Evolutionary conservation across 2,113 vertebrate genomes (phyloP).

Genomic region (Xyliphius kryptos): DNA sequence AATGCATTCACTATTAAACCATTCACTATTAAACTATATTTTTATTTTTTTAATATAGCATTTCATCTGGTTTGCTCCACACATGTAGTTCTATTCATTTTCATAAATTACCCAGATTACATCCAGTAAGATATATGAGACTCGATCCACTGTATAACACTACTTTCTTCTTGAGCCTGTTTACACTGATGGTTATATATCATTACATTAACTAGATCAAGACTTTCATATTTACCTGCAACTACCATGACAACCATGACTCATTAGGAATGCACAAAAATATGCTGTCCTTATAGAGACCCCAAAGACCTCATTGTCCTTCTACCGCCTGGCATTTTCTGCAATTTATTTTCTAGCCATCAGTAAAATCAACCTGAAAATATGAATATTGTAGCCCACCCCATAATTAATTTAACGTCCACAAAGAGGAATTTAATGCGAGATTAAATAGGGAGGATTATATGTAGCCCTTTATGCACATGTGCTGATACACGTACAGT

Average conservation of each 20-base stretch:
- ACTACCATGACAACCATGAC: conserved; percentile 2
- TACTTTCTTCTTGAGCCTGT: not conserved
- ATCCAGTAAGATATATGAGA: not conserved
- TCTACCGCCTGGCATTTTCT: conserved; percentile 17
- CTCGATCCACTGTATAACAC: not conserved
- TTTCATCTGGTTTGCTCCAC: too few species aligned
- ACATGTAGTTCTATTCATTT: too few species aligned
- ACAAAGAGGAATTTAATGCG: too few species aligned
- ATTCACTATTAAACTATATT: too few species aligned
- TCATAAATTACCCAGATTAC: not conserved
- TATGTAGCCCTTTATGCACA: too few species aligned
- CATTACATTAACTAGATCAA: not conserved
- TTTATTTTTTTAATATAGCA: too few species aligned
- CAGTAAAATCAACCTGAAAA: too few species aligned
- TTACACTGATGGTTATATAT: not conserved
- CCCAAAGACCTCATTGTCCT: conserved; percentile 5
- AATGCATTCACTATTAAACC: too few species aligned
- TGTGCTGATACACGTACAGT: too few species aligned
- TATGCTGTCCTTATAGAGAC: not conserved
- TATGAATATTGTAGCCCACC: too few species aligned
- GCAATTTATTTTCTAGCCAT: not conserved
- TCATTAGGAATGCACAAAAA: not conserved
- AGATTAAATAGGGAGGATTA: too few species aligned
- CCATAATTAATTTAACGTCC: too few species aligned
- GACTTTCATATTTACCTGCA: not conserved